Base-by-base conservation (phyloP, 2,113 vertebrate genomes). In the Esox niger region DNA sequence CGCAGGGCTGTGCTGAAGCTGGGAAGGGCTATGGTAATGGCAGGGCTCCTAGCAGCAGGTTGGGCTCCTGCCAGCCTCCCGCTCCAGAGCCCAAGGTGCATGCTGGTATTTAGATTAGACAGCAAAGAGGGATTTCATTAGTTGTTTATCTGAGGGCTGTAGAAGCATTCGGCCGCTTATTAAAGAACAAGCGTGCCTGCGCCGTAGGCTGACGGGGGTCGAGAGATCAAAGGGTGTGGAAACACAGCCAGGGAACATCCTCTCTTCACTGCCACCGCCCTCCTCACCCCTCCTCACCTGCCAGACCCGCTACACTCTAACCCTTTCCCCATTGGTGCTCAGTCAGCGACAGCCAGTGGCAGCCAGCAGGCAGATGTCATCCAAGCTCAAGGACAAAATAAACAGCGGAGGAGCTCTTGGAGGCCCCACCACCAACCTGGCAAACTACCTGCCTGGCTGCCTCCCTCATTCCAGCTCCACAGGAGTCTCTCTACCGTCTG, bases 91-190 rank as follows among this genome's bases (percentile, higher is more conserved):
- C 31, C 31, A 38, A 74, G 84, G 87, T 86, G 78, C 81, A 66
- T 66, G 61, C 83, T 82, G 81, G 83, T 90, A 87, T 90, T 90
- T 87, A 87, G 88, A 90, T 90, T 86, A 90, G 79, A 79, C 74
- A 82, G 84, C 82, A 88, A 66, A 80, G 62, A 80, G 87, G 87
- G 90, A 89, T 90, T 91, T 87, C 87, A 84, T 86, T 82, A 79
- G 58, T 30, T 69, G 75, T 79, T 80, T 77, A 80, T 70, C 75
- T 77, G 65, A 47, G 65, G 77, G 73, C 66, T 32, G 1, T 20
- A 58, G 64, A 69, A 70, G 73, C 35, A 6, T 47, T 49, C 27
- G 77, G 43, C 31, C 4, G n/a, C 60, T 77, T 71, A 82, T 74
- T 71, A 77, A 64, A 66, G 60, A 75, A 69, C 1, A 32, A 49